Evolutionary conservation across 2,797 vertebrate genomes (phyloP).

Genomic region (Lutjanus argentimaculatus): DNA sequence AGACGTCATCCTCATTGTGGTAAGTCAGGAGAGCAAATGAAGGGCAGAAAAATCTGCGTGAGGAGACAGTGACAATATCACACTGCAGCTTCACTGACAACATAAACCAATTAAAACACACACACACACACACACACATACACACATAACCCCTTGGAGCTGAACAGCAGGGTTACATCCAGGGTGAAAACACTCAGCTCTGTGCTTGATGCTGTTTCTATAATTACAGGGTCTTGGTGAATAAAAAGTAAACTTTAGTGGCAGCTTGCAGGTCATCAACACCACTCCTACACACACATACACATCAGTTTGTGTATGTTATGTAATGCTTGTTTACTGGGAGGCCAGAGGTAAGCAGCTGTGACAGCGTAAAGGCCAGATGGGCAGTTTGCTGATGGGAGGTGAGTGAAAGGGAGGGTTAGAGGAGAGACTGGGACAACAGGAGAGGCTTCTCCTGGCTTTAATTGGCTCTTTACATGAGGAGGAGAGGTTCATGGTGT

Average conservation of each 20-base stretch:
- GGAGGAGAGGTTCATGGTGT: constrained; percentile 67
- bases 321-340: constrained; percentile 66
- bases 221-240: constrained; percentile 58
- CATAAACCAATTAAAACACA: constrained; percentile 67
- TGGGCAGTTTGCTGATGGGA: constrained; percentile 50
- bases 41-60: constrained; percentile 39
- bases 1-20: constrained; percentile 5
- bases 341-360: constrained; percentile 47
- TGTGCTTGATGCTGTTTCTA: constrained; percentile 51
- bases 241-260: constrained; percentile 62
- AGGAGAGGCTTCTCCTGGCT: constrained; percentile 62
- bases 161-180: constrained; percentile 61
- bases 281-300: constrained; percentile 15
- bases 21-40: constrained; percentile 8
- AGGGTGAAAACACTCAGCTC: constrained; percentile 57
- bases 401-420: constrained; percentile 45
- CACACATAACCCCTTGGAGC: constrained; percentile 10
- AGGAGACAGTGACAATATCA: constrained; percentile 44
- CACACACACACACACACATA: constrained; percentile 25
- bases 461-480: constrained; percentile 80
- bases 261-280: constrained; percentile 41
- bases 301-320: constrained; percentile 40
- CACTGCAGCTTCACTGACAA: constrained; percentile 44
- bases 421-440: constrained; percentile 61
- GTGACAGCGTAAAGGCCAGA: constrained; percentile 46